phyloP scores from a whole-genome alignment of 2,113 vertebrate species.

The Thinocorus orbignyianus region DNA sequence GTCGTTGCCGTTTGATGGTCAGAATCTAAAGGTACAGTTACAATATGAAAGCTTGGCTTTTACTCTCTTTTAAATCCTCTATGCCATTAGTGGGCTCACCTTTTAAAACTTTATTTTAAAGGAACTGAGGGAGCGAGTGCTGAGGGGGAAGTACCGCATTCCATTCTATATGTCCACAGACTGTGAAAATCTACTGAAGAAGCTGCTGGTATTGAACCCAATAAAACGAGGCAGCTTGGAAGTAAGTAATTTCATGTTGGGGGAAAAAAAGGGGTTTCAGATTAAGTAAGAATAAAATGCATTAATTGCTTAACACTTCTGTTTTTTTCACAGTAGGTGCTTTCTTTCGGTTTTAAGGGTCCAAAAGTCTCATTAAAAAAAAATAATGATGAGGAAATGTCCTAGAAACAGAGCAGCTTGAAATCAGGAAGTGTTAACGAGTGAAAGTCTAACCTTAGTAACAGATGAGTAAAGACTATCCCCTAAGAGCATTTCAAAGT shows the following conservation, averaged over 20 bases:
- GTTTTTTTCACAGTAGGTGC: background rate
- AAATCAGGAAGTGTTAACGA: background rate
- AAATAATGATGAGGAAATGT: background rate
- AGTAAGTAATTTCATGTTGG: conserved; percentile 72
- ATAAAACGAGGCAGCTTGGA: conserved; percentile 94
- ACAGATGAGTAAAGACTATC: background rate
- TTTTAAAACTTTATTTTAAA: conserved; percentile 46
- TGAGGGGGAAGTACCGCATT: conserved; percentile 97
- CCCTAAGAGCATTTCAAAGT: background rate
- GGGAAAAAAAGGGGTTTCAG: background rate
- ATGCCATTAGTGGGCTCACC: background rate
- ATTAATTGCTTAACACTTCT: background rate
- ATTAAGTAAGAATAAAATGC: background rate
- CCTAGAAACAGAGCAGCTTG: background rate
- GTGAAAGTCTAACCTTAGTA: background rate
- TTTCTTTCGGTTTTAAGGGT: background rate
- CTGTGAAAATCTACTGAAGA: conserved; percentile 98
- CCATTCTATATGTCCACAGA: conserved; percentile 99
- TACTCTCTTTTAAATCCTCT: background rate
- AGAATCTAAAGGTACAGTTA: conserved; percentile 91
- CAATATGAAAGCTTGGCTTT: background rate
- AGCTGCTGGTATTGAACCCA: conserved; percentile 93
- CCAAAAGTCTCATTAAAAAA: background rate
- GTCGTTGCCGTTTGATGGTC: conserved; percentile 93
- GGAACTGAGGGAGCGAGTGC: conserved; percentile 94